These are phyloP conservation scores for Brachyhypopomus gauderio DNA, from an alignment of 2,113 vertebrate genomes.

Conservation along the genomic window DNA sequence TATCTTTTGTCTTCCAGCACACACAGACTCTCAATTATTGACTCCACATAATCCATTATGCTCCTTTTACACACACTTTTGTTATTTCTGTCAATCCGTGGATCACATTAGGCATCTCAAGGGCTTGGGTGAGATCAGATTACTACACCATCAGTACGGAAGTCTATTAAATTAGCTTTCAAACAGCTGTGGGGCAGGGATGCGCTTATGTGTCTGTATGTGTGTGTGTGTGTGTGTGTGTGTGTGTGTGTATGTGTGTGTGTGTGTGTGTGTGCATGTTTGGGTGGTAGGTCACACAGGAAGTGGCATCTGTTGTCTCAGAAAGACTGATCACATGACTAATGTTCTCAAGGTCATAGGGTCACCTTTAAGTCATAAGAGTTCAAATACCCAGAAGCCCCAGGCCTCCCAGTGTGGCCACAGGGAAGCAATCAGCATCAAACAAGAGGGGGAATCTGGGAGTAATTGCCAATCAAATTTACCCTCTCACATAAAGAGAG, in stretches of 20 bases:
- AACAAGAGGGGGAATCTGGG: slow-evolving; percentile 44
- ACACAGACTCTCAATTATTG: slow-evolving; percentile 65
- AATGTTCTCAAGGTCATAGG: slow-evolving; percentile 66
- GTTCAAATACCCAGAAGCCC: slow-evolving; percentile 56
- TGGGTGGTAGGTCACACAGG: slow-evolving; percentile 56
- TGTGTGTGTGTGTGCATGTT: slow-evolving; percentile 12
- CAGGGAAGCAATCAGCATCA: slow-evolving; percentile 71
- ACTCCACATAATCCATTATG: slow-evolving; percentile 66
- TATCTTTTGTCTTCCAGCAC: slow-evolving; percentile 41
- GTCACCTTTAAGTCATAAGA: slow-evolving; percentile 54
- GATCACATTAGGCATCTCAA: slow-evolving; percentile 64
- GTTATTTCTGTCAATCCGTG: slow-evolving; percentile 63
- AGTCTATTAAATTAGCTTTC: slow-evolving; percentile 73
- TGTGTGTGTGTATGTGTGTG: slow-evolving; percentile 5
- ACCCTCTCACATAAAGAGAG: slow-evolving; percentile 24
- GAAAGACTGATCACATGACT: slow-evolving; percentile 71
- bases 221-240: slow-evolving; percentile 15
- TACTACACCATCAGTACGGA: slow-evolving; percentile 65
- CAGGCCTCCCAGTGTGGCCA: slow-evolving; percentile 42
- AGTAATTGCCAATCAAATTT: slow-evolving; percentile 66
- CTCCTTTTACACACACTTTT: slow-evolving; percentile 56
- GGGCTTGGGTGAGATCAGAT: slow-evolving; percentile 68
- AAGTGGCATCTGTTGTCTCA: slow-evolving; percentile 74
- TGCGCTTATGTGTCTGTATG: slow-evolving; percentile 13
- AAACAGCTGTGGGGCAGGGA: slow-evolving; percentile 64